Conservation (phyloP, 2,113 vertebrate genomes). For the Eubucco bourcierii region DNA sequence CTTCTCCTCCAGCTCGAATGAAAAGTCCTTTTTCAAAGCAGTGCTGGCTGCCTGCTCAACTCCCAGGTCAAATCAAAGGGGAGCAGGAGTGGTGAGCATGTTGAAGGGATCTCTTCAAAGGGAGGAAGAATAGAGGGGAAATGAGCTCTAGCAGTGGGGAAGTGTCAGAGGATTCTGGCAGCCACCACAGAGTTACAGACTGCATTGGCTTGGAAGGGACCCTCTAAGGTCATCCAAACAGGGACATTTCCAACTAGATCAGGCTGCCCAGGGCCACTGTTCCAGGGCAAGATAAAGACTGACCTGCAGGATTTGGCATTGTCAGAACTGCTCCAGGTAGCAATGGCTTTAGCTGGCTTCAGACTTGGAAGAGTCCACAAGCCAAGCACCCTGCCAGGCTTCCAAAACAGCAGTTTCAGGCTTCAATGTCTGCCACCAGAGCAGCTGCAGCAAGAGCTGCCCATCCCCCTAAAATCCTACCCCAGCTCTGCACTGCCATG, state of each 20-base stretch:
- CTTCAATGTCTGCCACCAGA: background rate
- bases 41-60: background rate
- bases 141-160: background rate
- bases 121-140: background rate
- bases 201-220: too few species aligned
- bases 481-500: background rate
- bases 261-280: too few species aligned
- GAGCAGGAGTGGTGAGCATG: rapidly evolving
- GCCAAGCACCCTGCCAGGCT: background rate
- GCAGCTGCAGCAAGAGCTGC: background rate
- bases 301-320: background rate
- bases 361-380: rapidly evolving
- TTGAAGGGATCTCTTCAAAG: background rate
- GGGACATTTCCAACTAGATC: too few species aligned
- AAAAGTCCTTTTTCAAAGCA: background rate
- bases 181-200: background rate
- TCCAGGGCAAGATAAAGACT: background rate
- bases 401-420: background rate
- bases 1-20: background rate
- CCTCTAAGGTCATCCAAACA: too few species aligned
- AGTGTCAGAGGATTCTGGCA: background rate
- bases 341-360: background rate
- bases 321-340: background rate
- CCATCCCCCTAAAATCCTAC: background rate
- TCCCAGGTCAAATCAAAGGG: background rate